A percentile compares a stretch with the other conserved stretches of the same genome.
Conservation (phyloP, 2,113 vertebrate species). For the Athene noctua region DNA sequence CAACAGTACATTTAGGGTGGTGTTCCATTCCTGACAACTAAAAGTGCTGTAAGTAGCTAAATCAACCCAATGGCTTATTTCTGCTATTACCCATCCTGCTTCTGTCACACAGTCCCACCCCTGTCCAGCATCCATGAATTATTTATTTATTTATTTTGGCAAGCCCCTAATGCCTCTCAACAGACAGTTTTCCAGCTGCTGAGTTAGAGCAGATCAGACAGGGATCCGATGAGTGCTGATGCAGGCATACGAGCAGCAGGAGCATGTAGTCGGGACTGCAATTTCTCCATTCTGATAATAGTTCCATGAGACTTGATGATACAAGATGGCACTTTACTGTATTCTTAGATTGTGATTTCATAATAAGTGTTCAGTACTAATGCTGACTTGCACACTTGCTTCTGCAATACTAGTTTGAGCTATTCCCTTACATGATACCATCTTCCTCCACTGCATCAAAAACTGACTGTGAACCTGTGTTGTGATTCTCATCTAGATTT, state of each 20-base stretch:
- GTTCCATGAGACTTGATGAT: neutral
- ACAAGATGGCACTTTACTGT: neutral
- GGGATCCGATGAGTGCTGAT: neutral
- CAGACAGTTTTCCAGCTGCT: neutral
- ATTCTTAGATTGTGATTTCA: neutral
- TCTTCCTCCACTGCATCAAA: neutral
- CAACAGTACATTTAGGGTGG: fast-evolving
- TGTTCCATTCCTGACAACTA: neutral
- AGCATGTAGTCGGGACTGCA: fast-evolving
- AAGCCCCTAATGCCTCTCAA: neutral
- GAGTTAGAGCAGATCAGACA: neutral
- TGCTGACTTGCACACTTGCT: neutral
- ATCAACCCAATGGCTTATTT: neutral
- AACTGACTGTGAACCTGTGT: neutral
- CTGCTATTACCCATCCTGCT: neutral
- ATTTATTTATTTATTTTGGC: no score
- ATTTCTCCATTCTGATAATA: neutral
- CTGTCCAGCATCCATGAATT: neutral
- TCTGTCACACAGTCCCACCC: neutral
- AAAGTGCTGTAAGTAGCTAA: neutral
- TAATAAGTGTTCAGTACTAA: neutral
- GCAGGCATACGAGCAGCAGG: neutral
- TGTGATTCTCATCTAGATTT: neutral
- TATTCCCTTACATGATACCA: neutral
- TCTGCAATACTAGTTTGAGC: neutral